Evolutionary conservation across 2,797 vertebrate species (phyloP).

Genomic region (Alcedo atthis): DNA sequence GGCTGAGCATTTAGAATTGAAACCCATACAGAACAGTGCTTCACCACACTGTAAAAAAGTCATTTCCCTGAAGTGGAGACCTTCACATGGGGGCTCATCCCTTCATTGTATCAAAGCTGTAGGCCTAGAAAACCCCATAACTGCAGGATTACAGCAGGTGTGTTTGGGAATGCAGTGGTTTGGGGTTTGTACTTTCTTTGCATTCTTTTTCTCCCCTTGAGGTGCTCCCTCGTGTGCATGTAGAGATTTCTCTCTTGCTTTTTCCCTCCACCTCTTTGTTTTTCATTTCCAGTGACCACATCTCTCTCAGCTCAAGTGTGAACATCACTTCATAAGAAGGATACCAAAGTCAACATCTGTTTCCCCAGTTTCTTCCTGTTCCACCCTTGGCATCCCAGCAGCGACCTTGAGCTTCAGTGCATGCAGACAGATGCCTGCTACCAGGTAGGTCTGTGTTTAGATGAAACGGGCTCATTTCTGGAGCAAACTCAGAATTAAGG

Average conservation of each 20-base stretch:
- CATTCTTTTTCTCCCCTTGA: not conserved
- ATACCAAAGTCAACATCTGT: not conserved
- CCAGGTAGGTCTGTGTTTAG: not conserved
- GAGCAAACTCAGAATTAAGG: not conserved
- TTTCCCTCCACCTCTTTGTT: not conserved
- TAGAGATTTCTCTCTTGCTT: not conserved
- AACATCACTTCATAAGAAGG: not conserved
- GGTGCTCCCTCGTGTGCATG: fast-evolving
- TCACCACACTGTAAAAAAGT: not conserved
- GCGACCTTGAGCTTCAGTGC: not conserved
- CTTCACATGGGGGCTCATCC: not conserved
- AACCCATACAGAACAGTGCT: not conserved
- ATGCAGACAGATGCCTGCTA: not conserved
- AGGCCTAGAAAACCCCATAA: not conserved
- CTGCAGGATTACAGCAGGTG: not conserved
- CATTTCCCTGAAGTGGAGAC: not conserved
- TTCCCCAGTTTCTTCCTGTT: conserved; percentile 18
- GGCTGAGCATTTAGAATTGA: not conserved
- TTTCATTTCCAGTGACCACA: not conserved
- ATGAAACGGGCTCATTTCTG: not conserved
- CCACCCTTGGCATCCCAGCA: not conserved
- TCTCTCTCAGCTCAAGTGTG: not conserved
- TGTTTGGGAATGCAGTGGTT: not conserved
- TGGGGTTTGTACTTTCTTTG: not conserved
- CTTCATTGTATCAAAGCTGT: not conserved